A percentile compares a stretch with the other conserved stretches of the same genome.
These are phyloP conservation scores for Vultur gryphus DNA, from an alignment of 2,797 vertebrate genomes.

Conservation along the genomic window DNA sequence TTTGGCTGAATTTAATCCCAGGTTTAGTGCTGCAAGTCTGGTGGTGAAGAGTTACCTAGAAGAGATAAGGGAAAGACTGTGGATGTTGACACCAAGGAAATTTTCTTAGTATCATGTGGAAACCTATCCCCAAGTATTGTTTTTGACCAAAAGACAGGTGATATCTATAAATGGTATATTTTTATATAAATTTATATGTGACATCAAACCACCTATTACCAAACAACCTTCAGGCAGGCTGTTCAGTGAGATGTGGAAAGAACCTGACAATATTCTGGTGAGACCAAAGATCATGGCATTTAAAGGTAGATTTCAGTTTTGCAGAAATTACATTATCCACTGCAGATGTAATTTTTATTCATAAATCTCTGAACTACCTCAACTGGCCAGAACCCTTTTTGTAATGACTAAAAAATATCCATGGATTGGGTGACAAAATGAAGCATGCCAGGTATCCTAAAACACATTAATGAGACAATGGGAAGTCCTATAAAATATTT, in stretches of 20 bases:
- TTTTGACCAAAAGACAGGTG: neutral
- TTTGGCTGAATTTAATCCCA: neutral
- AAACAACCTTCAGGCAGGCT: neutral
- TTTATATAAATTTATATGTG: neutral
- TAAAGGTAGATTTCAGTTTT: neutral
- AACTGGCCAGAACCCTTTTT: accelerated
- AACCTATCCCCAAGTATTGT: neutral
- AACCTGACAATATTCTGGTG: neutral
- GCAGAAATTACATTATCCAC: neutral
- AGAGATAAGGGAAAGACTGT: neutral
- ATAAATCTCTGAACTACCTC: neutral
- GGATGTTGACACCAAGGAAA: neutral
- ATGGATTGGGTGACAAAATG: neutral
- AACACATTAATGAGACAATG: neutral
- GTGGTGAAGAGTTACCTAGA: neutral
- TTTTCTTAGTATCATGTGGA: neutral
- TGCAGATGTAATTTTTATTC: neutral
- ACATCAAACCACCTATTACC: neutral
- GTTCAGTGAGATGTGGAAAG: neutral
- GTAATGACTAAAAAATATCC: neutral
- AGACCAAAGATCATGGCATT: neutral
- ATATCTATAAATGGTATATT: neutral
- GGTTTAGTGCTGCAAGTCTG: neutral
- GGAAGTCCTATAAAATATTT: neutral
- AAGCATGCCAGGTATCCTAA: neutral